These are phyloP conservation scores for Sphecodes monilicornis DNA, from an alignment of 2,888 invertebrate genomes.

Conservation along the genomic window DNA sequence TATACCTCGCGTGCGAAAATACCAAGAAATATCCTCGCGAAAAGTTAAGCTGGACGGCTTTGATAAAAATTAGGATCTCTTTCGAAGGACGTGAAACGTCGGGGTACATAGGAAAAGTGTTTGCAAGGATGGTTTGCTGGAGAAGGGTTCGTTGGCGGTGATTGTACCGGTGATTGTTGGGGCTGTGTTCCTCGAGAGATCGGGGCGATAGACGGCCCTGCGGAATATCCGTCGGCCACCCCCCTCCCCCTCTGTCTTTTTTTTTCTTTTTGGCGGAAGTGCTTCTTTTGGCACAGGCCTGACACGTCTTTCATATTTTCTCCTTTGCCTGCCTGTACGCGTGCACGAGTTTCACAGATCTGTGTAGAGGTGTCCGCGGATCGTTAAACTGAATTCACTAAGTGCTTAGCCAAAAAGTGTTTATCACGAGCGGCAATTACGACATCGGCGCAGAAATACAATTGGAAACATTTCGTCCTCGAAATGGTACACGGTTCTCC, in stretches of 20 bases:
- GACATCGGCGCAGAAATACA: constrained; percentile 68
- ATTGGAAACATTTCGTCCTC: constrained; percentile 46
- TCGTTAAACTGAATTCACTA: constrained; percentile 62
- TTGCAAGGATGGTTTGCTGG: constrained; percentile 57
- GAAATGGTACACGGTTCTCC: constrained; percentile 49
- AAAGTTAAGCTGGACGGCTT: constrained; percentile 84
- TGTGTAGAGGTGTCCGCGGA: constrained; percentile 12
- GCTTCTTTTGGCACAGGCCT: constrained; percentile 47
- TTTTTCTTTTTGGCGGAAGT: constrained; percentile 15
- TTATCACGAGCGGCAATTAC: constrained; percentile 65
- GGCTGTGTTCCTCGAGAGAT: constrained; percentile 15
- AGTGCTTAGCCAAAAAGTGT: constrained; percentile 67
- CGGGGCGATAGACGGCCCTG: constrained; percentile 18
- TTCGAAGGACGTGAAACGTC: constrained; percentile 80
- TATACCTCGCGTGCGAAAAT: constrained; percentile 82
- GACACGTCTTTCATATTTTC: background rate
- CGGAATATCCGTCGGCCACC: constrained; percentile 42
- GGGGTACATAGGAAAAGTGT: constrained; percentile 61
- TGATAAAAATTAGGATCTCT: constrained; percentile 84
- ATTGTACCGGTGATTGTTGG: constrained; percentile 11
- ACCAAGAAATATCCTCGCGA: constrained; percentile 83
- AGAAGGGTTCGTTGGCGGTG: constrained; percentile 12
- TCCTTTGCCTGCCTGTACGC: background rate
- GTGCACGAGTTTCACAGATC: background rate
- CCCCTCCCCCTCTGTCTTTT: no score